Evolutionary conservation across 2,113 vertebrate species (phyloP).

Genomic region (Pelvicachromis taeniatus): DNA sequence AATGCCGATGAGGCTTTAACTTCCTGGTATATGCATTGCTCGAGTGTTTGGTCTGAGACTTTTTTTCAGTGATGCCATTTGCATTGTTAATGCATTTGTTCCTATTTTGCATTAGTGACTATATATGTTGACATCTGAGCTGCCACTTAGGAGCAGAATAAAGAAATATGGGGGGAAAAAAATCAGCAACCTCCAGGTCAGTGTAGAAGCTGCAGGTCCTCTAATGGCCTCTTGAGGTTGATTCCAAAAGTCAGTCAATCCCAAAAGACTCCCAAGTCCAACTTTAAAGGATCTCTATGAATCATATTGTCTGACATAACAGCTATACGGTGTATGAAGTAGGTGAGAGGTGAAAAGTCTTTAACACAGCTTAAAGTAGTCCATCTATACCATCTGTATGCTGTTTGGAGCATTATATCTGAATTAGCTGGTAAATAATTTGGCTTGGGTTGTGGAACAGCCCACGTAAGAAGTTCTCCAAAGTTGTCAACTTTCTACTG

Average conservation of each 20-base stretch:
- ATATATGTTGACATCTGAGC: not conserved
- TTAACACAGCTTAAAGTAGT: not conserved
- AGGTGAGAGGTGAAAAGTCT: not conserved
- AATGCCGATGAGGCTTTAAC: not conserved
- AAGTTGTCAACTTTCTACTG: not conserved
- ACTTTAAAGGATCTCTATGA: not conserved
- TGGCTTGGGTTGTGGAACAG: not conserved
- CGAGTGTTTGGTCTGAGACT: rapidly evolving
- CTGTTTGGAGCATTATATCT: not conserved
- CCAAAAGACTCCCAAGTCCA: not conserved
- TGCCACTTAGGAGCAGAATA: not conserved
- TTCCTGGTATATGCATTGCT: not conserved
- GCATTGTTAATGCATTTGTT: not conserved
- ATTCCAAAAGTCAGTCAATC: not conserved
- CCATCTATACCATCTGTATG: not conserved
- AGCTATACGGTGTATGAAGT: not conserved
- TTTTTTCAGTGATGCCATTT: not conserved
- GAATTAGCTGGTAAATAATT: rapidly evolving
- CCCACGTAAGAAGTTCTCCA: not conserved
- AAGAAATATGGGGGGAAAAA: rapidly evolving
- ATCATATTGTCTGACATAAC: rapidly evolving
- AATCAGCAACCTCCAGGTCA: not conserved
- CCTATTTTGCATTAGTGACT: not conserved
- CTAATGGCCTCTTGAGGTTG: not conserved
- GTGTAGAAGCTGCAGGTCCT: not conserved